Base-by-base conservation (phyloP, 1,140 invertebrate genomes). In the Temnothorax curvispinosus region DNA sequence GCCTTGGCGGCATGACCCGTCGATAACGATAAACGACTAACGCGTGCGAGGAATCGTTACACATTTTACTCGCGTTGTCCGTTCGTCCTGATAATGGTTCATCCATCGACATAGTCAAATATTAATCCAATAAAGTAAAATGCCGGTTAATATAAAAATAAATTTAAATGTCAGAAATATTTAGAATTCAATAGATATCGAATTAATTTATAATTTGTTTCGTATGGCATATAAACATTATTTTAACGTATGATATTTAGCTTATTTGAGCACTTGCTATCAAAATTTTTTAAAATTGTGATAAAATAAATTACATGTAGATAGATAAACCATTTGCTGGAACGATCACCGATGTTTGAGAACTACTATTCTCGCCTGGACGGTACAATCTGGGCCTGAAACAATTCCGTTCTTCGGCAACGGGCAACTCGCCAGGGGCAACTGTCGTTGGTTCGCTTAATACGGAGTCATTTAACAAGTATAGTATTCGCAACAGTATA, bases 331-430 rank as follows among this genome's bases (percentile, higher is more conserved):
- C 54, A n/a, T 84, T n/a, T 35, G 52, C 76, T 38, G 32, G 18
- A 87, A 58, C 52, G 32, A 56, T 80, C 47, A 87, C 64, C 65
- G 58, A 89, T 84, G 65, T 78, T 90, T 85, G 72, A 72, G 27
- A 82, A 82, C 74, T 11, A 82, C 58, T 87, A 50, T 41, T 81
- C 85, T 87, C 54, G 44, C 54, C 88, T 89, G 88, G 86, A 87
- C 88, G 86, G 88, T 90, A 90, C 86, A 82, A 87, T 85, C 86
- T 87, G 86, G 80, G 80, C 69, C 60, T 88, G 74, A 75, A 84
- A 90, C 67, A 84, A 90, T 89, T 87, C 69, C 56, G 21, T 54
- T 76, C 69, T 74, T 80, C 54, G 67, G 52, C 76, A 65, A 78
- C 77, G 32, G 50, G 72, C 71, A 58, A 88, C 69, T 86, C 82